Evolutionary conservation across 37 sponge, comb jelly and placozoan genomes (phyloP), one percentile per base, ranked within the genome.

Genomic region (Ephydatia muelleri): DNA sequence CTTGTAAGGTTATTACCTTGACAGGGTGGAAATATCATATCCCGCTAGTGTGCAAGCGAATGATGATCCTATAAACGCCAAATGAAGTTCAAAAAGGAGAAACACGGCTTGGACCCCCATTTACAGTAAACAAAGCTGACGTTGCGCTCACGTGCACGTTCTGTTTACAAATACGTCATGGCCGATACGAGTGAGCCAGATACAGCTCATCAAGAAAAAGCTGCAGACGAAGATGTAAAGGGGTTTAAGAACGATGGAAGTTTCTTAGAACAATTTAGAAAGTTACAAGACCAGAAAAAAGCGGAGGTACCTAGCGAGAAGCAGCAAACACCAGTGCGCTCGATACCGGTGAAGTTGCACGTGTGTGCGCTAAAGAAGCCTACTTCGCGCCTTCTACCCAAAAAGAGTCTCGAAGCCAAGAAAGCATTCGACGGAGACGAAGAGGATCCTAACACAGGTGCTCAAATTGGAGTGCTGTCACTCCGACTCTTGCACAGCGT

Each of bases 191-290:
- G 27, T 39, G 12, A 57, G 8, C 25, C 38, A 21, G 22, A 30
- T 36, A 73, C 35, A 36, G 30, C 74, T 3, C 32, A 31, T 32
- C 36, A 73, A 31, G 74, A 73, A 26, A 36, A 13, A 36, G 33
- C 33, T 22, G 74, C 2, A 36, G 74, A 8, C 29, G 71, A 11
- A 21, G 6, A 28, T 39, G 9, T 16, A 9, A 89, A 90, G 64
- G 37, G 67, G 71, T 97, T 97, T 67, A 49, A 72, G 21, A 97
- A 97, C 66, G 98, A 97, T 80, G 98, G 98, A 16, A 93, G 92
- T 72, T 97, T 97, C 72, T 29, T 97, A 11, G 94, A 95, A 67
- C 84, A 84, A 70, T 97, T 97, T 76, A 83, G 64, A 65, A 76
- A 85, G 65, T 21, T 90, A 75, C 90, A 97, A 47, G 82, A 89